These are phyloP conservation scores for Laticauda laticaudata DNA, from an alignment of 2,113 vertebrate species.

Conservation along the genomic window DNA sequence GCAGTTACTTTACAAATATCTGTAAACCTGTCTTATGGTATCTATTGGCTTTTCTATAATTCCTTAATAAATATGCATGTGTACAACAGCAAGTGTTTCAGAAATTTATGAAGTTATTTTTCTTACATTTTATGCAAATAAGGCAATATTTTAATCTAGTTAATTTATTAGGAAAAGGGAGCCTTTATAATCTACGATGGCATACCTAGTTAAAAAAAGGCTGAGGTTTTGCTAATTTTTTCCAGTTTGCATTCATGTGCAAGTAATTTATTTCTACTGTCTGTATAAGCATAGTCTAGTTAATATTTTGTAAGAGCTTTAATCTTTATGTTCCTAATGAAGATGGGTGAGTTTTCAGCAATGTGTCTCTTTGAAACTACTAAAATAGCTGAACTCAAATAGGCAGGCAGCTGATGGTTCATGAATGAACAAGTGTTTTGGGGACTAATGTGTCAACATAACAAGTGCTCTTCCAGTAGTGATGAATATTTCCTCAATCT, in stretches of 20 bases:
- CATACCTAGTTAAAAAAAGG: constrained; percentile 79
- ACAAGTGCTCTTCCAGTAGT: not conserved
- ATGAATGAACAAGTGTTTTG: not conserved
- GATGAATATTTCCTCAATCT: not conserved
- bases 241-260: constrained; percentile 72
- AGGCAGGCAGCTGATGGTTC: constrained; percentile 8
- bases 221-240: constrained; percentile 66
- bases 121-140: not conserved
- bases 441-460: not conserved
- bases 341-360: constrained; percentile 74
- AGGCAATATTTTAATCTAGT: not conserved
- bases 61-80: not conserved
- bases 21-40: not conserved
- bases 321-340: constrained; percentile 78
- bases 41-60: not conserved
- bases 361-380: constrained; percentile 60
- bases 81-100: not conserved
- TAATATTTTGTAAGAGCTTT: constrained; percentile 78
- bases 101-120: not conserved
- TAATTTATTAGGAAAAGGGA: constrained; percentile 31
- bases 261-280: constrained; percentile 80
- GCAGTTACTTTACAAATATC: not conserved
- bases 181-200: constrained; percentile 61
- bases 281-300: constrained; percentile 73
- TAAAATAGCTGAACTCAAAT: constrained; percentile 16